Evolutionary conservation across 2,888 invertebrate species (phyloP).

Genomic region (Trichacis sp.): DNA sequence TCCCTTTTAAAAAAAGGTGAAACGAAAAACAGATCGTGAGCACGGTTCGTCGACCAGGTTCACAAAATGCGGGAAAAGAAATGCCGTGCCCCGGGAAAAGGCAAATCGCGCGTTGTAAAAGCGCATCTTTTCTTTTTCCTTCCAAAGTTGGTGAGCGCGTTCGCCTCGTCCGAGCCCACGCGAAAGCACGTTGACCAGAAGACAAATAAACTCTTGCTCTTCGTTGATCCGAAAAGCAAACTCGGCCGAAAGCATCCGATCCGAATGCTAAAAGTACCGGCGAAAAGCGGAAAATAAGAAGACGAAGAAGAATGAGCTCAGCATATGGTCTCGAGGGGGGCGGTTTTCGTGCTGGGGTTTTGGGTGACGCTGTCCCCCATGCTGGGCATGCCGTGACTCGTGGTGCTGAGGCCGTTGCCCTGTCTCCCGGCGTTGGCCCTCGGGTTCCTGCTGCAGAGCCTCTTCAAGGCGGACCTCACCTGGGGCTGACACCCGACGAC

Average conservation of each 20-base stretch:
- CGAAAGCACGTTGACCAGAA: not conserved
- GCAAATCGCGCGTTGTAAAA: not conserved
- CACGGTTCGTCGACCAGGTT: not conserved
- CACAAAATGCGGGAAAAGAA: too few species aligned
- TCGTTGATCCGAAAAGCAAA: not conserved
- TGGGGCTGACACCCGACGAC: conserved; percentile 92
- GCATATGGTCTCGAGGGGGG: conserved; percentile 73
- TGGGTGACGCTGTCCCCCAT: conserved; percentile 82
- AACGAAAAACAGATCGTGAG: conserved; percentile 6
- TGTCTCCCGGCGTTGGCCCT: conserved; percentile 73
- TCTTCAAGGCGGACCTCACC: conserved; percentile 77
- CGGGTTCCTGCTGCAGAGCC: conserved; percentile 74
- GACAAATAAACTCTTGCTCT: not conserved
- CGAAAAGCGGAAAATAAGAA: too few species aligned
- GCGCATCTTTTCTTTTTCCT: not conserved
- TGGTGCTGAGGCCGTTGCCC: conserved; percentile 77
- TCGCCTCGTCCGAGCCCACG: not conserved
- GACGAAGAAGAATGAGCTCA: conserved; percentile 48
- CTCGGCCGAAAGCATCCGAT: not conserved
- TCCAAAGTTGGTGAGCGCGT: not conserved
- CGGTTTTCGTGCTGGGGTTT: conserved; percentile 75
- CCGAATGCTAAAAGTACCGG: not conserved
- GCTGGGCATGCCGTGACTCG: conserved; percentile 85
- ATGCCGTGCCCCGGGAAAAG: not conserved
- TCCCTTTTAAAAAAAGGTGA: too few species aligned